These are phyloP conservation scores for Chlorodrepanis virens DNA, from an alignment of 2,113 vertebrate species.

Conservation along the genomic window DNA sequence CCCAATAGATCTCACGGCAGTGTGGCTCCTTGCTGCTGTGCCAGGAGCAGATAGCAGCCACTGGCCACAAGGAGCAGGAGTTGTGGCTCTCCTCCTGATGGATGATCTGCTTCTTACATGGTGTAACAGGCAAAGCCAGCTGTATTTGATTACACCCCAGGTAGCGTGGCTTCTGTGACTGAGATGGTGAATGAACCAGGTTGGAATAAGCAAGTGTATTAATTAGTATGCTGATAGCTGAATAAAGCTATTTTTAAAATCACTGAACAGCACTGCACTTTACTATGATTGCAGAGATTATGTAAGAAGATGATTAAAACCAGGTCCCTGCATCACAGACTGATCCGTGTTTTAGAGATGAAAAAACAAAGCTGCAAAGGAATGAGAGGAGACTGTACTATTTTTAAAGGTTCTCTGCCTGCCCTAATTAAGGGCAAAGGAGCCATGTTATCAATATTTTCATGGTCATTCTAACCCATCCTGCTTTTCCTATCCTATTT, in stretches of 20 bases:
- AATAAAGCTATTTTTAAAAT: conserved; percentile 21
- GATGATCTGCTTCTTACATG: neutral
- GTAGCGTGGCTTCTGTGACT: neutral
- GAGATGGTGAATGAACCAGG: neutral
- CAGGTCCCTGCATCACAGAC: neutral
- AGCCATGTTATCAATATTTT: neutral
- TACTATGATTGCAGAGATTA: conserved; percentile 23
- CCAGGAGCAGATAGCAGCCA: neutral
- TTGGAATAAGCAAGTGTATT: neutral
- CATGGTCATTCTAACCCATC: neutral
- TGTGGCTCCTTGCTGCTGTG: neutral
- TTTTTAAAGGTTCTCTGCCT: neutral
- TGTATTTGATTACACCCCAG: neutral
- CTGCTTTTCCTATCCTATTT: neutral
- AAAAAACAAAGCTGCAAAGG: neutral
- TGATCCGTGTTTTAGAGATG: neutral
- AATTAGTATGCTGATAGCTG: conserved; percentile 6
- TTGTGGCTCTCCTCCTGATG: neutral
- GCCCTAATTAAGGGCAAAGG: neutral
- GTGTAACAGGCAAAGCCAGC: neutral
- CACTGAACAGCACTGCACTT: conserved; percentile 12
- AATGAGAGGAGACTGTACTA: neutral
- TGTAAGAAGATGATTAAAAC: conserved; percentile 18
- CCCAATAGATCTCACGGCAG: neutral
- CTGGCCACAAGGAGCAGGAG: neutral